These are phyloP conservation scores for Acrossocheilus fasciatus DNA, from an alignment of 2,797 vertebrate genomes.

Conservation along the genomic window DNA sequence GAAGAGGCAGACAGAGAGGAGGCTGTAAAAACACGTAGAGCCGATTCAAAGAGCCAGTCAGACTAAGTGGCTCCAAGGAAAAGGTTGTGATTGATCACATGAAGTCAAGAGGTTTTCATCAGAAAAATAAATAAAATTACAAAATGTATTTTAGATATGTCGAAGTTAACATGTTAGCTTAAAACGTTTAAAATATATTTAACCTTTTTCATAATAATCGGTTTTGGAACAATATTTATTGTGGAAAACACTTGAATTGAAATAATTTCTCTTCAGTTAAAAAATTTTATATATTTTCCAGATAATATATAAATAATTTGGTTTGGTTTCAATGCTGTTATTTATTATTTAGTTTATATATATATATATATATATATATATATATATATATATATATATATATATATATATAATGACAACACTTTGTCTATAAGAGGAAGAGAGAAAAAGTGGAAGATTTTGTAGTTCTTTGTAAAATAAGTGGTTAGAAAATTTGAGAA, in stretches of 20 bases:
- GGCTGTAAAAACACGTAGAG: constrained; percentile 48
- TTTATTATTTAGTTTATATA: not conserved
- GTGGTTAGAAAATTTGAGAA: not conserved
- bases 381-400: not conserved
- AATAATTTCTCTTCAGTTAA: not conserved
- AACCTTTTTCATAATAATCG: not conserved
- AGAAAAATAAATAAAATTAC: not conserved
- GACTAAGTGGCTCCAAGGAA: constrained; percentile 28
- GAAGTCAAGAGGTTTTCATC: not conserved
- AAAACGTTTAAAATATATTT: not conserved
- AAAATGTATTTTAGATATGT: not conserved
- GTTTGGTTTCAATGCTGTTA: not conserved
- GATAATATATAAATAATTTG: not conserved
- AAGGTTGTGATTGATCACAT: not conserved
- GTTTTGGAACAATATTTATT: not conserved
- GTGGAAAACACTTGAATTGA: not conserved
- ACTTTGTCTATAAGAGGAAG: not conserved
- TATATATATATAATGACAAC: not conserved
- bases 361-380: not conserved
- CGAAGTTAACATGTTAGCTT: not conserved
- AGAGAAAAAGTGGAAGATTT: not conserved
- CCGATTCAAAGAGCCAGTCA: constrained; percentile 37
- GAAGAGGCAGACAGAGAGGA: constrained; percentile 27
- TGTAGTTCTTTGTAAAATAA: not conserved
- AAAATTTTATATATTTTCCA: not conserved